Percentiles rank a stretch among this genome's conserved stretches.
Evolutionary conservation across 2,113 vertebrate species (phyloP).

Genomic region (Hippoglossus stenolepis): DNA sequence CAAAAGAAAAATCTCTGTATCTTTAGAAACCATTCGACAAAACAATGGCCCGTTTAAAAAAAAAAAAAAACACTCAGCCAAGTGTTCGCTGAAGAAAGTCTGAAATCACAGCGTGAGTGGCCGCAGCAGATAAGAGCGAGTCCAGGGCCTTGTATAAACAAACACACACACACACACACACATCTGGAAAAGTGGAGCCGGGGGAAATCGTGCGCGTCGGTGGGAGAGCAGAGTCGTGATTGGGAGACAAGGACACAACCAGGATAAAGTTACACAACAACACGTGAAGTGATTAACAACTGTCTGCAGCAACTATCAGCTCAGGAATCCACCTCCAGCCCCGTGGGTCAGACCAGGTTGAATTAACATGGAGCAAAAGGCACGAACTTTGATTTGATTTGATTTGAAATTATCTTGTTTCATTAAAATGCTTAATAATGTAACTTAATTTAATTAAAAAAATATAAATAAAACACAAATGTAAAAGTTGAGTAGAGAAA

Average conservation of each 20-base stretch:
- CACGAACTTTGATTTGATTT: neutral
- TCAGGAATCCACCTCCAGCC: neutral
- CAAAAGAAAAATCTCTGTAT: slow-evolving; percentile 61
- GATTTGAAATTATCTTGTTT: neutral
- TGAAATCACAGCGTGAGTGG: slow-evolving; percentile 86
- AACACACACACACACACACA: slow-evolving; percentile 61
- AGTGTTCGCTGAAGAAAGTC: slow-evolving; percentile 72
- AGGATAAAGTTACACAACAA: slow-evolving; percentile 73
- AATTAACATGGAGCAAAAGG: neutral
- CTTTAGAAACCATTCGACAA: slow-evolving; percentile 78
- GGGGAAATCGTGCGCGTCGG: slow-evolving; percentile 70
- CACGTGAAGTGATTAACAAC: slow-evolving; percentile 45
- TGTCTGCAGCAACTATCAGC: neutral
- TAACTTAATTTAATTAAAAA: too few relatives aligned
- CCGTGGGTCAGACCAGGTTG: neutral
- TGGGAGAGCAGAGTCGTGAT: slow-evolving; percentile 82
- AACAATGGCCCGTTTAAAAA: slow-evolving; percentile 80
- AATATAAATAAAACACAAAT: too few relatives aligned
- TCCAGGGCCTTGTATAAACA: slow-evolving; percentile 80
- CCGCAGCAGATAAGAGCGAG: slow-evolving; percentile 80
- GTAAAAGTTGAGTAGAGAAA: too few relatives aligned
- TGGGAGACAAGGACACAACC: slow-evolving; percentile 64
- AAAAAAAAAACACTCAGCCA: slow-evolving; percentile 17
- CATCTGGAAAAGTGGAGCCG: slow-evolving; percentile 82
- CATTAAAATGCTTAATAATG: neutral